Base-by-base conservation (phyloP, 2,797 vertebrate genomes). In the Ataeniobius toweri region DNA sequence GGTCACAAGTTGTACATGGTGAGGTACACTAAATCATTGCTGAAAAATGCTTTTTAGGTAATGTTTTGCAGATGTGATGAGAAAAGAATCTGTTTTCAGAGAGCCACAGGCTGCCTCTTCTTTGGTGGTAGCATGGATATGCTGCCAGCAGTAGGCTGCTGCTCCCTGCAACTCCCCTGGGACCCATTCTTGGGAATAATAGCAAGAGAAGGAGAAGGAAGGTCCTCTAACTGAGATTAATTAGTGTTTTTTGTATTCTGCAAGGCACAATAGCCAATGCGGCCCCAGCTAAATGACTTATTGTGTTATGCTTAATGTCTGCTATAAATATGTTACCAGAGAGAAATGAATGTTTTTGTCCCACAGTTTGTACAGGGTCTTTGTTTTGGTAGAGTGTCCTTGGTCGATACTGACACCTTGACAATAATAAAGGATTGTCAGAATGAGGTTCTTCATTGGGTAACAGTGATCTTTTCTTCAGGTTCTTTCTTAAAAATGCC, bases 161-260 rank as follows among this genome's bases (percentile, higher is more conserved):
- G 91, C 90, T 88, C 84, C 84, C 86, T 71, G 79, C 31, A 73
- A 86, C 81, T 89, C 89, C 91, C 91, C 79, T 26, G 93, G 91
- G 91, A 93, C 88, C 85, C 81, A 36, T 92, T 92, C 83, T 89
- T 85, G 85, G 89, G 77, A 92, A 92, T 90, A 94, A 92, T 90
- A 80, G 87, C 80, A 86, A 71, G 81, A 89, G 85, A 85, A 88
- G 81, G 83, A 90, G 86, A 88, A 86, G 83, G 86, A 87, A 90
- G 82, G 88, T 91, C 91, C 86, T 90, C 89, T 91, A 92, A 93
- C 88, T 88, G 91, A 93, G 89, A 94, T 95, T 94, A 95, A 96
- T 95, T 94, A 92, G 89, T 83, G 84, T 82, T 93, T 70, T 90
- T 91, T 91, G 83, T 93, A 90, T 93, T 94, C 87, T 92, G 86